Percentiles rank a stretch among this genome's conserved stretches.
phyloP scores from a whole-genome alignment of 2,888 invertebrate species.

The Sarcophaga subvicina region DNA sequence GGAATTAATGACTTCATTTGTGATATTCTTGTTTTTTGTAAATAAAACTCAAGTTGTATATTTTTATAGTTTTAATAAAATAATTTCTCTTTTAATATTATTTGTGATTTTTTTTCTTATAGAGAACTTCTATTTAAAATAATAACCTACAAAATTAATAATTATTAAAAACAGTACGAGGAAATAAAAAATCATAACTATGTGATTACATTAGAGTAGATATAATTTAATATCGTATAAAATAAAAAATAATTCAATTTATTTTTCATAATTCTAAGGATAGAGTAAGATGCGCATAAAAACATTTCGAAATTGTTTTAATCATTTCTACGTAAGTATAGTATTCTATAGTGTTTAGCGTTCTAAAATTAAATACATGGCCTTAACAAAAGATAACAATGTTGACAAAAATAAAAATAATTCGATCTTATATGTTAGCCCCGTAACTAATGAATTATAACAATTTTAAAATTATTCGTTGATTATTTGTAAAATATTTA shows the following conservation, averaged over 20 bases:
- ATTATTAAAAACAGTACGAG: slow-evolving; percentile 23
- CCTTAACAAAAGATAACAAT: slow-evolving; percentile 32
- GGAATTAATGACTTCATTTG: too few species aligned
- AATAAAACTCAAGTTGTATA: too few species aligned
- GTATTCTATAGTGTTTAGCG: background rate
- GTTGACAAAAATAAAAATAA: background rate
- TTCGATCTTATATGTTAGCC: too few species aligned
- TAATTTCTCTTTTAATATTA: slow-evolving; percentile 36
- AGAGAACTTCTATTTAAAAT: slow-evolving; percentile 39
- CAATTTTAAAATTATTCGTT: too few species aligned
- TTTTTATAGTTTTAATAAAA: slow-evolving; percentile 10
- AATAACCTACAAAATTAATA: slow-evolving; percentile 44
- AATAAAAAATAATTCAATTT: too few species aligned
- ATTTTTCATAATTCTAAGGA: too few species aligned
- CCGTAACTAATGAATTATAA: too few species aligned
- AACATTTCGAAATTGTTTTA: slow-evolving; percentile 28
- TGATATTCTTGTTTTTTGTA: too few species aligned
- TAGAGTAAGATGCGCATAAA: slow-evolving; percentile 42
- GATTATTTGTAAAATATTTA: too few species aligned
- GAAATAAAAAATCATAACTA: slow-evolving; percentile 30
- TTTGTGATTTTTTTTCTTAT: slow-evolving; percentile 28
- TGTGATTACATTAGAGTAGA: too few species aligned
- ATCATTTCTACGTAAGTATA: slow-evolving; percentile 32
- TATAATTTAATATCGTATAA: too few species aligned
- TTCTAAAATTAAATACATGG: slow-evolving; percentile 57